phyloP scores from a whole-genome alignment of 1,140 invertebrate species.

The Gonioctena quinquepunctata region DNA sequence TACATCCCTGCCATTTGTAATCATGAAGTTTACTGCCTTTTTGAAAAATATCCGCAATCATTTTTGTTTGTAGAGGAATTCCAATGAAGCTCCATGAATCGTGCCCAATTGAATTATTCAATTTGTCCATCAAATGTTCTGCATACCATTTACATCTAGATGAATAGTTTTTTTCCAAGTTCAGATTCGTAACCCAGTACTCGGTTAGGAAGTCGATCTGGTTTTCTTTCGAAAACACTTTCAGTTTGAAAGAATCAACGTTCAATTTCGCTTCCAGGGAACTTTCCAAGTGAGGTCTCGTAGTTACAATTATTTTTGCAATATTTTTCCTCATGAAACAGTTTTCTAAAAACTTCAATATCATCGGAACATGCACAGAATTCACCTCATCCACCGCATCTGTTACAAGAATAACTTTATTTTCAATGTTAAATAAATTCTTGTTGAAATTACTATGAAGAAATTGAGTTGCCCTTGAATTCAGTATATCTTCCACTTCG shows the following conservation, averaged over 20 bases:
- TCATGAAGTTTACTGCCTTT: no score
- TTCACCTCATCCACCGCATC: not conserved
- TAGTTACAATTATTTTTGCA: not conserved
- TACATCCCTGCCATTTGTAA: not conserved
- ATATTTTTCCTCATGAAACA: not conserved
- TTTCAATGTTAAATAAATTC: not conserved
- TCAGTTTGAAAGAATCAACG: not conserved
- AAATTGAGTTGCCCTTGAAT: not conserved
- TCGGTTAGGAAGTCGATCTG: not conserved
- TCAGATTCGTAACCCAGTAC: not conserved
- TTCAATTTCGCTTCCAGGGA: not conserved
- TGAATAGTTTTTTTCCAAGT: not conserved
- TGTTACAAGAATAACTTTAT: not conserved
- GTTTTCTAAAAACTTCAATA: not conserved
- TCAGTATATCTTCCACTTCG: not conserved
- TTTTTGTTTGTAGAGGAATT: slow-evolving; percentile 8
- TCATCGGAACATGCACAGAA: not conserved
- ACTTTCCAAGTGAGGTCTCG: not conserved
- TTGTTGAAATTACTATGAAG: not conserved
- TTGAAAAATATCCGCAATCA: not conserved
- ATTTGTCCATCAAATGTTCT: not conserved
- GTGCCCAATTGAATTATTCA: not conserved
- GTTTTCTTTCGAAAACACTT: not conserved
- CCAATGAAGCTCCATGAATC: not conserved
- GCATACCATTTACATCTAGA: not conserved